Conservation (phyloP, 2,888 invertebrate species). For the Biston betularia region DNA sequence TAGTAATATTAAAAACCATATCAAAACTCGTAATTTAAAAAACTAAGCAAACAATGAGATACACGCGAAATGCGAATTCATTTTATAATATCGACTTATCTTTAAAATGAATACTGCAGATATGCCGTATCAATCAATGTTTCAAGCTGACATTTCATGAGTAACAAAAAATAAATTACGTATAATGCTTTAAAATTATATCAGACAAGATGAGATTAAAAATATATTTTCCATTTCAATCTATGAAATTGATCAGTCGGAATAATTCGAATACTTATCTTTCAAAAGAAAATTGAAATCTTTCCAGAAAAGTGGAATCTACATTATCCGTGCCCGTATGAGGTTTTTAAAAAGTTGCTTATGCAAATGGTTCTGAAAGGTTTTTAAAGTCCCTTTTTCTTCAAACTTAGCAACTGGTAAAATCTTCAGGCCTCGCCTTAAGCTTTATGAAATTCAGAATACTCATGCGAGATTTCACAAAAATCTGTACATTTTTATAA, state of each 20-base stretch:
- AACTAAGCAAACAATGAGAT: too few species aligned
- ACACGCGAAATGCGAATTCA: too few species aligned
- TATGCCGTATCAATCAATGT: neutral
- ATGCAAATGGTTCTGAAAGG: conserved; percentile 48
- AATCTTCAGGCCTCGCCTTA: conserved; percentile 9
- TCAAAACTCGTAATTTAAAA: too few species aligned
- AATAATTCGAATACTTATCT: conserved; percentile 41
- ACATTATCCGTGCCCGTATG: conserved; percentile 27
- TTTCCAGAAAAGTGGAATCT: conserved; percentile 29
- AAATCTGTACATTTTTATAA: neutral
- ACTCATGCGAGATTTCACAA: neutral
- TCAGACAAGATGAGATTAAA: conserved; percentile 26
- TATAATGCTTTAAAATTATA: conserved; percentile 2
- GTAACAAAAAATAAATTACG: conserved; percentile 7
- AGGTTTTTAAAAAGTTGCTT: conserved; percentile 47
- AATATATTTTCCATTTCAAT: conserved; percentile 40
- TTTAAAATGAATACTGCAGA: neutral
- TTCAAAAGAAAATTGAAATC: conserved; percentile 35
- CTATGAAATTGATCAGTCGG: conserved; percentile 40
- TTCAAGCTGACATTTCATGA: neutral
- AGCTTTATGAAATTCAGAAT: conserved; percentile 1
- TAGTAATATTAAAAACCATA: too few species aligned
- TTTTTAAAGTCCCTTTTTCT: conserved; percentile 37
- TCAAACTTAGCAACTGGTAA: conserved; percentile 23
- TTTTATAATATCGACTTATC: too few species aligned